These are phyloP conservation scores for Hormaphis cornu DNA, from an alignment of 1,140 invertebrate species.

Conservation along the genomic window DNA sequence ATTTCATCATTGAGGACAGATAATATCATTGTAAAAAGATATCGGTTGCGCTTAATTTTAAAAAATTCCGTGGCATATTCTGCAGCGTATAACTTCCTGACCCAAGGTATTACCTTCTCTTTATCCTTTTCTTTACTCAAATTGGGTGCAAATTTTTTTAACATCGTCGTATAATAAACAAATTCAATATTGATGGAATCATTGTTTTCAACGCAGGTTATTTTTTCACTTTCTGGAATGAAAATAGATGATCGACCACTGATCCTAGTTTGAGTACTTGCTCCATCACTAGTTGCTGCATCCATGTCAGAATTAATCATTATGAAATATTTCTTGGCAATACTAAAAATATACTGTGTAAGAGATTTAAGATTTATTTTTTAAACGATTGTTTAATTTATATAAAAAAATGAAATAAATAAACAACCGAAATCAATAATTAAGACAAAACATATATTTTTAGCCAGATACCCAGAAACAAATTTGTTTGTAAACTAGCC, in stretches of 20 bases:
- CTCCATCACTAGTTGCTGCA: not conserved
- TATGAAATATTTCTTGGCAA: not conserved
- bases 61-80: constrained; percentile 38
- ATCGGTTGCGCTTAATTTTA: constrained; percentile 39
- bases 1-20: constrained; percentile 38
- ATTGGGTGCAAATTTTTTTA: constrained; percentile 36
- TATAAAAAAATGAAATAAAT: not conserved
- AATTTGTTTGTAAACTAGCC: too few species aligned
- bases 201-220: not conserved
- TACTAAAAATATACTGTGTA: not conserved
- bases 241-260: not conserved
- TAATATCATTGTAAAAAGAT: constrained; percentile 36
- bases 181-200: constrained; percentile 33
- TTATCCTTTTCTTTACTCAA: constrained; percentile 34
- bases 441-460: too few species aligned
- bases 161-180: constrained; percentile 34
- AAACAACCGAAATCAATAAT: too few species aligned
- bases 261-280: not conserved
- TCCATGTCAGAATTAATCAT: not conserved
- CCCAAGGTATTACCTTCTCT: constrained; percentile 34
- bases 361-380: too few species aligned
- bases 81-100: constrained; percentile 37
- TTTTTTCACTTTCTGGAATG: not conserved
- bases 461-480: too few species aligned
- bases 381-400: not conserved